These are phyloP conservation scores for Calliphora vicina DNA, from an alignment of 1,140 invertebrate genomes.

Conservation along the genomic window DNA sequence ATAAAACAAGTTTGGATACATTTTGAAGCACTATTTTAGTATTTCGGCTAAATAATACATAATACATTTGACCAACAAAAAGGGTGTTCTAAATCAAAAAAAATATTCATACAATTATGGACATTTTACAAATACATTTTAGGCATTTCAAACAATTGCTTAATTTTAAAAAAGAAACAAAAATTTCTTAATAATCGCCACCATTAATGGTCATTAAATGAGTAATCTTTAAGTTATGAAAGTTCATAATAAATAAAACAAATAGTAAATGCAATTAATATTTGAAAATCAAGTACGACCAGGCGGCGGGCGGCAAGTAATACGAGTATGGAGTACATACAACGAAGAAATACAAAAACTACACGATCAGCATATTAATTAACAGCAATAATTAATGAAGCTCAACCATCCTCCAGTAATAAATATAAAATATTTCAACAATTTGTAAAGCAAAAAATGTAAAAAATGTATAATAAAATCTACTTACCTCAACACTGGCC, in stretches of 20 bases:
- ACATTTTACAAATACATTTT: too few species aligned
- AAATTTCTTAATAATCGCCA: too few species aligned
- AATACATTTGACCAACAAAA: too few species aligned
- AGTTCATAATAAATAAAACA: background rate
- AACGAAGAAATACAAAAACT: background rate
- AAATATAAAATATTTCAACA: background rate
- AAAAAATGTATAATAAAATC: background rate
- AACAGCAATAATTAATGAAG: background rate
- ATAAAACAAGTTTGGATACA: too few species aligned
- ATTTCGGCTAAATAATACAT: too few species aligned
- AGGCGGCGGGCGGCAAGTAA: background rate
- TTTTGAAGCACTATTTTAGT: too few species aligned
- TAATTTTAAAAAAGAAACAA: too few species aligned
- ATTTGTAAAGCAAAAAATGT: background rate
- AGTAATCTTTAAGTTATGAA: background rate
- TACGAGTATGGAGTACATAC: background rate
- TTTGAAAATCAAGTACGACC: background rate
- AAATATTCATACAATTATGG: too few species aligned
- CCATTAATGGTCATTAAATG: background rate
- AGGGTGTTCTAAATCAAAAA: too few species aligned
- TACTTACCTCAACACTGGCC: constrained; percentile 53
- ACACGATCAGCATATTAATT: constrained; percentile 24
- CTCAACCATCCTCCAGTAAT: background rate
- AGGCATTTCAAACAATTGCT: too few species aligned
- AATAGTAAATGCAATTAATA: constrained; percentile 13